Evolutionary conservation across 2,888 invertebrate genomes (phyloP).

Genomic region (Myopa tessellatipennis): DNA sequence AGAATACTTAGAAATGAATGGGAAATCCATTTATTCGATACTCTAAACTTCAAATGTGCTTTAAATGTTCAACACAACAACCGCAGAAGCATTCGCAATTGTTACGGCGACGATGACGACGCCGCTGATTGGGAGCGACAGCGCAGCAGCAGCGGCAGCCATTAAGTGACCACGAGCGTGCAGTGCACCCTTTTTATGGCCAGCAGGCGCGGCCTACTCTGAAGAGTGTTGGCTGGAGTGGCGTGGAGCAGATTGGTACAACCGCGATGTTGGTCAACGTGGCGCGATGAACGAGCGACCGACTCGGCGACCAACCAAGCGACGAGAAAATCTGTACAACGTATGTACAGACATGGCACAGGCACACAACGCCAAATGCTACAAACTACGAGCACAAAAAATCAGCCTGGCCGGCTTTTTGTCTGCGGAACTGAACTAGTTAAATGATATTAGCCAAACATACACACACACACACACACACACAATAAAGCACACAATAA

Average conservation of each 20-base stretch:
- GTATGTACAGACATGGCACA: constrained; percentile 17
- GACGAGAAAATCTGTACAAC: constrained; percentile 35
- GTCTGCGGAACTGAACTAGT: constrained; percentile 27
- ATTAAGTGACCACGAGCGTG: constrained; percentile 12
- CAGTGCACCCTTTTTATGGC: constrained; percentile 20
- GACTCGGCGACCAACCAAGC: constrained; percentile 28
- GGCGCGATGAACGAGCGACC: not conserved
- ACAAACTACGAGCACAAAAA: not conserved
- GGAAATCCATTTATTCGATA: constrained; percentile 8
- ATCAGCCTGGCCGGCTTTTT: not conserved
- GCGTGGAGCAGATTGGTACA: constrained; percentile 23
- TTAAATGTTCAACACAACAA: constrained; percentile 10
- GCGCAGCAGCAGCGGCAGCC: constrained; percentile 20
- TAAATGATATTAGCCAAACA: constrained; percentile 36
- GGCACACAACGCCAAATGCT: not conserved
- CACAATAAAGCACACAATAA: not conserved
- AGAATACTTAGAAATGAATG: constrained; percentile 3
- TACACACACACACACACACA: constrained; percentile 9
- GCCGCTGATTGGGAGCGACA: not conserved
- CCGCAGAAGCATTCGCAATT: not conserved
- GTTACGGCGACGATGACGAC: not conserved
- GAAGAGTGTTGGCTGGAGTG: constrained; percentile 21
- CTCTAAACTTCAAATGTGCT: constrained; percentile 7
- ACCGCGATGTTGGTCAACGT: constrained; percentile 16
- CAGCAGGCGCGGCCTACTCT: constrained; percentile 31